Conservation (phyloP, 2,113 vertebrate genomes). For the Pitta sordida region DNA sequence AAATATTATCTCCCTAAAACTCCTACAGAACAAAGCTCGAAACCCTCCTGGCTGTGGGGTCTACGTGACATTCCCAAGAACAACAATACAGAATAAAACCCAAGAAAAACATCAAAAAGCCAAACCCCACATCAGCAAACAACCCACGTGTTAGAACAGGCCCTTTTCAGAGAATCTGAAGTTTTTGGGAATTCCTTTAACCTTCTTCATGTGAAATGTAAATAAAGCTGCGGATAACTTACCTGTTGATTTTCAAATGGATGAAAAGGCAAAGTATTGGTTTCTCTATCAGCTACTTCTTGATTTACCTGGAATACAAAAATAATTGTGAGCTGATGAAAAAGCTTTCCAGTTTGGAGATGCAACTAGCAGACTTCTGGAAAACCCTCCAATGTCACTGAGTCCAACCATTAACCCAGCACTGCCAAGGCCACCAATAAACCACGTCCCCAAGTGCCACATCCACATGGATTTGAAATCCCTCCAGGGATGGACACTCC, state of each 20-base stretch:
- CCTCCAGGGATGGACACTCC: too few relatives aligned
- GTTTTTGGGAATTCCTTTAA: neutral
- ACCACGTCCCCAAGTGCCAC: neutral
- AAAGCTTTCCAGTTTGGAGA: neutral
- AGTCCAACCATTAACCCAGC: neutral
- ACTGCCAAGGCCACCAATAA: neutral
- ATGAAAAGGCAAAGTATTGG: conserved; percentile 82
- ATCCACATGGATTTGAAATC: neutral
- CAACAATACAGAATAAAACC: neutral
- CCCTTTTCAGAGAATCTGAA: neutral
- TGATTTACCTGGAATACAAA: conserved; percentile 68
- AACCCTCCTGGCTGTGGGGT: neutral
- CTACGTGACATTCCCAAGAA: neutral
- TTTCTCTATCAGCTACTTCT: conserved; percentile 65
- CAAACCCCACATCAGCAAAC: neutral
- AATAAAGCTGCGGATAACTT: conserved; percentile 26
- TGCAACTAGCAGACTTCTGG: neutral
- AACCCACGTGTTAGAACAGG: neutral
- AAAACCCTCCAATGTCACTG: neutral
- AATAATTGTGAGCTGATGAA: neutral
- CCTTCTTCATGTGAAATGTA: neutral
- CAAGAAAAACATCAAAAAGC: too few relatives aligned
- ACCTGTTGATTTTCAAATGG: conserved; percentile 83
- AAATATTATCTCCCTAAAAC: neutral
- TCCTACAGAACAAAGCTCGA: neutral